Evolutionary conservation across 2,113 vertebrate genomes (phyloP), one percentile per base, ranked within the genome.

Genomic region (Serilophus lunatus): DNA sequence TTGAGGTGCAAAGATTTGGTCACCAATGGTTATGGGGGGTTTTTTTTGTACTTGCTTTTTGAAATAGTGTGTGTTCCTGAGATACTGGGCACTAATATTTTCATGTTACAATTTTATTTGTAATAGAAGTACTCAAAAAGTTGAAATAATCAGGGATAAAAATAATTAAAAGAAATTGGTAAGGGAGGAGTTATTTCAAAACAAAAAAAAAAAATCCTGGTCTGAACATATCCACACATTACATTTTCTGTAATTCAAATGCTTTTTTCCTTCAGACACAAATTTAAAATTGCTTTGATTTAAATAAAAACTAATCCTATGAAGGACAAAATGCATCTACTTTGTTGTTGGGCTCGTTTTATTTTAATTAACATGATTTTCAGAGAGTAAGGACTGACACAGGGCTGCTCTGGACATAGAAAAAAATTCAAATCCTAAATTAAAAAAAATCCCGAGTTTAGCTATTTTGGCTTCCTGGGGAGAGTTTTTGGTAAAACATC

Each of bases 311-410:
- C 3, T 51, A n/a, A 3, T 40, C 59, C 86, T 47, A 9, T 35
- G 65, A 18, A 57, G 25, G 45, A 22, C 22, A 49, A 69, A 23
- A 6, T 7, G 3, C 69, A 53, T 72, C 7, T 20, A 2, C 4
- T 5, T 13, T 61, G 4, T 18, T 54, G 12, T 14, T 44, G 18
- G 4, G 2, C 0, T 0, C 49, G 54, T 75, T 70, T 71, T 1
- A 11, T 23, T 78, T 54, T 28, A 50, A 77, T 50, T 50, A 2
- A 8, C 2, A 5, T 31, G 26, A 6, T 8, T 76, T 3, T 36
- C 11, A 61, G 42, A 25, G 28, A 23, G 20, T 9, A 61, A 59
- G 13, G 9, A 22, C 24, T 81, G 66, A 33, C 6, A 3, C 13
- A 17, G 31, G 29, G 35, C 36, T 51, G 15, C 50, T 86, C 7